Evolutionary conservation across 2,113 vertebrate genomes (phyloP), one percentile per base, ranked within the genome.

Genomic region (Anhinga anhinga): DNA sequence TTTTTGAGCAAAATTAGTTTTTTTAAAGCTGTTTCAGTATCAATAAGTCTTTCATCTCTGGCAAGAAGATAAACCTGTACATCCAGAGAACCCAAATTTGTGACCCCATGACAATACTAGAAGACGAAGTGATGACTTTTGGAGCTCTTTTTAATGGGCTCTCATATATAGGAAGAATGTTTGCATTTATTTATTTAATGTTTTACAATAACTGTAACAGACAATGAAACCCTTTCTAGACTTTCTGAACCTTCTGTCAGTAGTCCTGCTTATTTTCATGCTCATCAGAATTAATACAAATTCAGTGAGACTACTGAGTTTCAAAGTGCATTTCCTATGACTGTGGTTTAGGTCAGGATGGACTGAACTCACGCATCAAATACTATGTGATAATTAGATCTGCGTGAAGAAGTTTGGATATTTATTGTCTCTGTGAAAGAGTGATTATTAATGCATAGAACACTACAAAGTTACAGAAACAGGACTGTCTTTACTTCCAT

Each of bases 161-260:
- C 38, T 96, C 30, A 15, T 74, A 81, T 21, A 26, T 58, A 40
- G 76, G 25, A 66, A 65, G 65, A 90, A 45, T 45, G 25, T 61
- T 85, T 96, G 14, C 29, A 67, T 82, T 69, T 88, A 65, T 93
- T 94, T 86, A 92, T 93, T 89, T 96, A 85, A 93, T 95, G 66
- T 91, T 97, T 97, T 90, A 67, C 77, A 96, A 73, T 77, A 69
- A 19, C 86, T 82, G 84, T 91, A 86, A 56, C 13, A 84, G 87
- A 79, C 92, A 87, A 90, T 95, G 56, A 79, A 83, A 86, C 20
- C n/a, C 83, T 47, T 90, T 92, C 69, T 95, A 93, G 94, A 90
- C 70, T 94, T 98, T 93, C 83, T 91, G 94, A 93, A 94, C 72
- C 69, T 95, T 95, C 70, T 91, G 86, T 83, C 62, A 81, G 44